Conservation (phyloP, 2,113 vertebrate species). For the Andinoacara biseriatus region DNA sequence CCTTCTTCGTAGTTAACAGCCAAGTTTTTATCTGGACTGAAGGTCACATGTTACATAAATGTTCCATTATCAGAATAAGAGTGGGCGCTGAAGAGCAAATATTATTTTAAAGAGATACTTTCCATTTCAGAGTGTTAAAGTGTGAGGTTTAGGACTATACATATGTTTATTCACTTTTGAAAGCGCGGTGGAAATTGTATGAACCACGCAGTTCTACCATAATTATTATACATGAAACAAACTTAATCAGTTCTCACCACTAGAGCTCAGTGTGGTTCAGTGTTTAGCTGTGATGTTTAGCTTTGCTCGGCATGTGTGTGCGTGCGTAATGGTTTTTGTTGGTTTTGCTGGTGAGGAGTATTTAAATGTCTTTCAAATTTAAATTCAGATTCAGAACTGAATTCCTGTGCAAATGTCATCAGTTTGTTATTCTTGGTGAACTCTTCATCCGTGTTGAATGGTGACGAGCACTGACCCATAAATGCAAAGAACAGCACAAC, state of each 20-base stretch:
- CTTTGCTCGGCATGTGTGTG: background rate
- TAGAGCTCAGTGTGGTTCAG: constrained; percentile 12
- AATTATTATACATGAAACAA: background rate
- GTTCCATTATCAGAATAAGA: too few relatives aligned
- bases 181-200: too few relatives aligned
- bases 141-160: too few relatives aligned
- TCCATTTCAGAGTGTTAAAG: too few relatives aligned
- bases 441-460: background rate
- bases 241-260: background rate
- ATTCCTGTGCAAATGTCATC: background rate
- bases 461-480: constrained; percentile 7
- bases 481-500: background rate
- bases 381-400: background rate
- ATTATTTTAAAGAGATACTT: too few relatives aligned
- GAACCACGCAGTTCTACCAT: too few relatives aligned
- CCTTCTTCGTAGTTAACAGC: too few relatives aligned
- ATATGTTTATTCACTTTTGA: too few relatives aligned
- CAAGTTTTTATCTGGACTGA: too few relatives aligned
- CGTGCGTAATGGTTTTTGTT: background rate
- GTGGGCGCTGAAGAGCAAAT: too few relatives aligned
- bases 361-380: background rate
- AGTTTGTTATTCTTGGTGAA: background rate
- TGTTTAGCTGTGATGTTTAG: background rate
- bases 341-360: background rate
- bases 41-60: too few relatives aligned